Base-by-base conservation (phyloP, 2,113 vertebrate species). In the Craseonycteris thonglongyai region DNA sequence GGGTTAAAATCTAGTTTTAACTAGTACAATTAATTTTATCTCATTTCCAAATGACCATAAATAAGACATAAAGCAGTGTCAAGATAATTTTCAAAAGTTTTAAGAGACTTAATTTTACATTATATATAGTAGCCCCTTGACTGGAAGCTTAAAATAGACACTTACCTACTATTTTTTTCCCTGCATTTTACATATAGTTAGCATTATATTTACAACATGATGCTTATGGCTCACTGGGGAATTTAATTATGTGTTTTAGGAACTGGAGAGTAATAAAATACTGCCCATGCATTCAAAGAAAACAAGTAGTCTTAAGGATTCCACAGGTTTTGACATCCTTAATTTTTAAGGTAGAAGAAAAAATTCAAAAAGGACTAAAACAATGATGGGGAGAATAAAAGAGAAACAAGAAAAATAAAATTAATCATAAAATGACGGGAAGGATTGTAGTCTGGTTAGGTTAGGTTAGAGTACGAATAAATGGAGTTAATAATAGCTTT, bases 101-200 rank as follows among this genome's bases (percentile, higher is more conserved):
- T 42, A 40, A 47, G 54, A 61, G 42, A 9, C 33, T 74, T 88
- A 30, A 49, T 84, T 92, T 79, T 91, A 84, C 56, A 38, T 45
- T 45, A 22, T 96, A 87, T 82, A 33, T 85, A 84, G 49, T 15
- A 87, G n/a, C 49, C 13, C n/a, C 33, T 89, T 78, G 21, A 82
- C 13, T n/a, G n/a, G 30, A 92, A 90, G 56, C 11, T 65, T 89
- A 82, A 88, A 85, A 68, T 42, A 35, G 24, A 54, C 68, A 84
- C 33, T 89, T 86, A 68, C n/a, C 47, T 78, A 58, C 54, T 78
- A 68, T 56, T 75, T 97, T 51, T 88, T 68, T 49, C n/a, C n/a
- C 49, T 88, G 6, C 45, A 75, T 59, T 96, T 79, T 74, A 84
- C 74, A 63, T 82, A 35, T 28, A 63, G 28, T 74, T 22, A 76